Evolutionary conservation across 2,888 invertebrate species (phyloP), one percentile per base, ranked within the genome.

Genomic region (Cephalotes varians): DNA sequence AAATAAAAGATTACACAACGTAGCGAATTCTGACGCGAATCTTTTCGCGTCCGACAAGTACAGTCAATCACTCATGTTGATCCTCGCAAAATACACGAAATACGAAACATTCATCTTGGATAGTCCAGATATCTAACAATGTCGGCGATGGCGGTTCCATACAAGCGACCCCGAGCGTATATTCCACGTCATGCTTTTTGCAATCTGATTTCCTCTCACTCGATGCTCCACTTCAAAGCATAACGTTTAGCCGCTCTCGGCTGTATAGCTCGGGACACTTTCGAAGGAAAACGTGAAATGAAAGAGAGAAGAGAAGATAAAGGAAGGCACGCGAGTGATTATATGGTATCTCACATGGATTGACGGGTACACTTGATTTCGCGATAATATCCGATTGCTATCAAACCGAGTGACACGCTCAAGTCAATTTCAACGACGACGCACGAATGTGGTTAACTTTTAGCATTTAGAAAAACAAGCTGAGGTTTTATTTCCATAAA

Each of bases 151-250:
- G 80, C 31, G 77, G 25, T 51, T 58, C 12, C 44, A 44, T 58
- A 44, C 21, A 77, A 58, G 84, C 71, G 31, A 60, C 31, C 74
- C 34, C 76, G 54, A 40, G 72, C 67, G 67, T 73, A 58, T 40
- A 15, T 69, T 47, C 54, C 49, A 58, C 37, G 21, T 72, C 64
- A 51, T 81, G 84, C 85, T 87, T 86, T 85, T 84, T 84, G 84
- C 74, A 85, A 72, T 84, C 85, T 86, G 83, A 86, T 84, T 86
- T 87, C 69, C 83, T 87, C 82, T 84, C 82, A 81, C 81, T 79
- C 84, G 81, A 69, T 79, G 69, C 77, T 62, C 72, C 44, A 81
- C 85, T 84, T 85, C 85, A 85, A 85, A 85, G 85, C 67, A 25
- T 62, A 37, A 49, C 72, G 76, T 56, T 79, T 82, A 82, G 67